A percentile compares a stretch with the other conserved stretches of the same genome.
phyloP scores from a whole-genome alignment of 1,140 invertebrate species.

The Tribolium castaneum region DNA sequence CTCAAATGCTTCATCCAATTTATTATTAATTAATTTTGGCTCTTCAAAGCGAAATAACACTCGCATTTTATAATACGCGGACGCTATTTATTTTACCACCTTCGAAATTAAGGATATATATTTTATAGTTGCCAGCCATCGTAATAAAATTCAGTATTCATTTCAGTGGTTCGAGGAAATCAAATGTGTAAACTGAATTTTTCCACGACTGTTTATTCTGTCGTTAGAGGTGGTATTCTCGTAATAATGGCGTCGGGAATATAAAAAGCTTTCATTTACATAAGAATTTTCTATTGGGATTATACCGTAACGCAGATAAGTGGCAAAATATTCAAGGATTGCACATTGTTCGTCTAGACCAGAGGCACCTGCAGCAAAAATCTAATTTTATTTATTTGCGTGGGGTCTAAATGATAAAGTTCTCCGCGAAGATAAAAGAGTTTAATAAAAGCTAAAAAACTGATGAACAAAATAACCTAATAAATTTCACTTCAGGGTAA shows the following conservation, averaged over 20 bases:
- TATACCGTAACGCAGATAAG: neutral
- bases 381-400: too few relatives aligned
- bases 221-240: neutral
- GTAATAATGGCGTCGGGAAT: neutral
- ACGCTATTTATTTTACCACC: neutral
- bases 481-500: slow-evolving; percentile 55
- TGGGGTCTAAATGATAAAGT: neutral
- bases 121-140: neutral
- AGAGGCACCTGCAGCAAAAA: neutral
- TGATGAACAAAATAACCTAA: slow-evolving; percentile 52
- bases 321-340: neutral
- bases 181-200: slow-evolving; percentile 14
- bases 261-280: neutral
- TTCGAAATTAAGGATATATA: slow-evolving; percentile 11
- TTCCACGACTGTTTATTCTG: slow-evolving; percentile 1
- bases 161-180: neutral
- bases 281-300: neutral
- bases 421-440: neutral
- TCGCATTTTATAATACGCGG: neutral
- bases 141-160: slow-evolving; percentile 19
- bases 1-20: slow-evolving; percentile 31
- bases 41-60: neutral
- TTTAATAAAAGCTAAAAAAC: slow-evolving; percentile 38
- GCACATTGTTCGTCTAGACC: neutral
- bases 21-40: slow-evolving; percentile 40